Conservation (phyloP, 2,888 invertebrate genomes). For the Caenorhabditis sp. region DNA sequence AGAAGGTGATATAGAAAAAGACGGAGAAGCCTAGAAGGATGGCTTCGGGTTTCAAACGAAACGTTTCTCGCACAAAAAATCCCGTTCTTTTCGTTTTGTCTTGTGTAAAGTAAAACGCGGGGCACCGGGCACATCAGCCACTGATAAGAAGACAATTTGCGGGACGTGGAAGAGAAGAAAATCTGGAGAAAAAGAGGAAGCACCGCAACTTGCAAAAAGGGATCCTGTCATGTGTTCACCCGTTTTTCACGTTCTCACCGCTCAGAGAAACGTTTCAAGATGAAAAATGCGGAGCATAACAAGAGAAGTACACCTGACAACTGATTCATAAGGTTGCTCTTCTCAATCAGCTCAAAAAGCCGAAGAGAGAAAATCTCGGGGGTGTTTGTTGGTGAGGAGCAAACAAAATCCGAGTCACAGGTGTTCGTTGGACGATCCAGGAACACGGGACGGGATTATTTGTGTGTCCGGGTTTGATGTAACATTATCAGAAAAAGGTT, state of each 20-base stretch:
- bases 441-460: slow-evolving; percentile 44
- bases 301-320: slow-evolving; percentile 11
- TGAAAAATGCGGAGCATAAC: background rate
- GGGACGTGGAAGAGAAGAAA: slow-evolving; percentile 10
- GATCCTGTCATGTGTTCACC: slow-evolving; percentile 42
- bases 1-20: background rate
- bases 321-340: background rate
- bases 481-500: slow-evolving; percentile 33
- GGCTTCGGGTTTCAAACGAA: slow-evolving; percentile 51
- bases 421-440: slow-evolving; percentile 43
- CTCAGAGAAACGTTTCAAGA: background rate
- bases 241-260: slow-evolving; percentile 48
- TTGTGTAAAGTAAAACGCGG: slow-evolving; percentile 48
- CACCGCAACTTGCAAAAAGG: slow-evolving; percentile 45
- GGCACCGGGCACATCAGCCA: slow-evolving; percentile 41
- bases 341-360: background rate
- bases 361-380: slow-evolving; percentile 2
- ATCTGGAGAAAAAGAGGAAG: slow-evolving; percentile 2
- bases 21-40: slow-evolving; percentile 2
- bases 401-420: slow-evolving; percentile 40
- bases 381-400: slow-evolving; percentile 25
- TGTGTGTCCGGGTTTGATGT: slow-evolving; percentile 29
- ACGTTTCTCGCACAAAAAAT: slow-evolving; percentile 41
- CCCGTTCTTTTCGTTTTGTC: slow-evolving; percentile 27
- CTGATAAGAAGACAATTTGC: slow-evolving; percentile 47